Percentiles rank a stretch among this genome's conserved stretches.
These are phyloP conservation scores for Arrhopalites spinosus DNA, from an alignment of 2,888 invertebrate genomes.

Conservation along the genomic window DNA sequence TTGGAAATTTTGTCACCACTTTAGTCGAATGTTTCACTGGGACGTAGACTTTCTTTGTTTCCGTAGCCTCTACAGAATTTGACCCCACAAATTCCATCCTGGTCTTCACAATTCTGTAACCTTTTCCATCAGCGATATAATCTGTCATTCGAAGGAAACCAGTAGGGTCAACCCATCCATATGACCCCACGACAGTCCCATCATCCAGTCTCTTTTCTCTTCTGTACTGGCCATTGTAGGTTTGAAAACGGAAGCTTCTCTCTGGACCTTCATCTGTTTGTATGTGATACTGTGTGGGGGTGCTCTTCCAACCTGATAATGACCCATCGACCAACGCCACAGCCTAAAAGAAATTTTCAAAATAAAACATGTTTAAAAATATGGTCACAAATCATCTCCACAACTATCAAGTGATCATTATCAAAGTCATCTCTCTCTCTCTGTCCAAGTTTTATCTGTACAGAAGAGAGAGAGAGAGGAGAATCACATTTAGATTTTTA, in stretches of 20 bases:
- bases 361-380: not conserved
- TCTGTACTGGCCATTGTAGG: constrained; percentile 83
- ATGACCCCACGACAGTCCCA: constrained; percentile 82
- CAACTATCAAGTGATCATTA: not conserved
- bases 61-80: constrained; percentile 46
- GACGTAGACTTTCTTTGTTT: constrained; percentile 34
- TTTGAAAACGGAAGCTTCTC: constrained; percentile 85
- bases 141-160: constrained; percentile 80
- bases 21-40: constrained; percentile 42
- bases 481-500: not conserved
- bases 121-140: constrained; percentile 83
- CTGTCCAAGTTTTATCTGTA: not conserved
- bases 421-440: not conserved
- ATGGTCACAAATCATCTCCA: not conserved
- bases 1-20: constrained; percentile 28
- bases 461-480: no score
- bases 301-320: constrained; percentile 54
- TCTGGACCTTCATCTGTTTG: constrained; percentile 93
- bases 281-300: constrained; percentile 79
- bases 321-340: constrained; percentile 41
- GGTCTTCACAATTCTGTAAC: constrained; percentile 82
- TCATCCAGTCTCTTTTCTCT: constrained; percentile 80
- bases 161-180: constrained; percentile 85
- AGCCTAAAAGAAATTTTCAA: constrained; percentile 6
- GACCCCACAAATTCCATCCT: constrained; percentile 53